These are phyloP conservation scores for Stenurella melanura DNA, from an alignment of 2,888 invertebrate species.

Conservation along the genomic window DNA sequence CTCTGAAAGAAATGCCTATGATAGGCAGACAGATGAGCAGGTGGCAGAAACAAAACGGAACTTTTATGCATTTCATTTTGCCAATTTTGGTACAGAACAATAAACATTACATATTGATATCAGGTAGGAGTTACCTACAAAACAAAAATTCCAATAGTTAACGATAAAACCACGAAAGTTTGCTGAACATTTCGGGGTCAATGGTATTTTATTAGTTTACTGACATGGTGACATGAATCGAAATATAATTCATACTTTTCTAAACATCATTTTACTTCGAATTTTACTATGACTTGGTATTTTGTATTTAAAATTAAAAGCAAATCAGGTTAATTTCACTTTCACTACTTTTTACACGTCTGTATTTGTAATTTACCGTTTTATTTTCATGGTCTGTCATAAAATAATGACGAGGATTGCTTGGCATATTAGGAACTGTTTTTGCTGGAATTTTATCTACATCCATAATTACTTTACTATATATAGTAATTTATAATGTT, in stretches of 20 bases:
- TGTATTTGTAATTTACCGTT: background rate
- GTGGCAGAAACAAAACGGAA: no score
- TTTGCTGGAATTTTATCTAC: no score
- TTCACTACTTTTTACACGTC: background rate
- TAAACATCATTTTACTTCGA: background rate
- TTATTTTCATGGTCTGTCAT: background rate
- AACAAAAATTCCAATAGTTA: no score
- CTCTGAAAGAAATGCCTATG: no score
- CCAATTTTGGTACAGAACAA: no score
- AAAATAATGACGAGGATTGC: background rate
- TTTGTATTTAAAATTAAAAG: background rate
- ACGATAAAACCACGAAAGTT: background rate
- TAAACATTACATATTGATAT: no score
- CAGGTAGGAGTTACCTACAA: no score
- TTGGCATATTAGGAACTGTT: background rate
- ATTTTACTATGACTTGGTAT: background rate
- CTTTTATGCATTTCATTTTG: no score
- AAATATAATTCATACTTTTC: background rate
- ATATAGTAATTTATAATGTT: no score
- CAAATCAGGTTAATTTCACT: background rate
- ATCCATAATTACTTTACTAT: no score
- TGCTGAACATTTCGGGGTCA: background rate
- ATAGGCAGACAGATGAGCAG: no score
- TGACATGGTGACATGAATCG: background rate
- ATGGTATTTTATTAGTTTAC: background rate